Evolutionary conservation across 2,113 vertebrate species (phyloP), one percentile per base, ranked within the genome.

Genomic region (Myrmecophaga tridactyla): DNA sequence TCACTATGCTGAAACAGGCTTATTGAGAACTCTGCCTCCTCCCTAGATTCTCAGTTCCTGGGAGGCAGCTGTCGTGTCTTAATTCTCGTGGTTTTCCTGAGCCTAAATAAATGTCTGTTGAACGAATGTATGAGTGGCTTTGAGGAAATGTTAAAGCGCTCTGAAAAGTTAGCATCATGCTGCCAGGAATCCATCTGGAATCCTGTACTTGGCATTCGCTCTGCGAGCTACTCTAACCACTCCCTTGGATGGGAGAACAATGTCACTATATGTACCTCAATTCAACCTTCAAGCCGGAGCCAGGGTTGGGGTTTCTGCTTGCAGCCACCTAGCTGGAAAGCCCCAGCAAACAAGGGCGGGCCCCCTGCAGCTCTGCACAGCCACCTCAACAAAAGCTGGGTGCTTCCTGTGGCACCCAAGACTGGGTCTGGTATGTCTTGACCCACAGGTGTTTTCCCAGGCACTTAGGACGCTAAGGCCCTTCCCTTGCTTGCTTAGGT

Each of bases 311-410:
- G 34, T 77, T 62, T 67, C 94, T 51, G 92, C 41, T 70, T 56
- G 89, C 9, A 72, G 76, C 25, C 72, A 41, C 62, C 39, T 27
- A 3, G 53, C 34, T 92, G 80, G 53, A 95, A 81, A 95, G 67
- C 86, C 67, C 80, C 76, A 43, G 39, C 94, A 94, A 89, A 89
- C 92, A 73, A 92, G 94, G 95, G 92, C 17, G 86, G 94, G 86
- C 27, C 92, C 86, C 48, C 46, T 20, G 78, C 43, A 48, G 43
- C 73, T 48, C 56, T 12, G 90, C 31, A 23, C 43, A 34, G 7
- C 3, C 29, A 77, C 72, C 73, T 70, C 62, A 4, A 60, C 77
- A 89, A 48, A 69, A 89, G 91, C 41, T 2, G 77, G 81, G 87
- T 4, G 29, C 70, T 97, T 97, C 89, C 89, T 94, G 89, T 89